phyloP scores from a whole-genome alignment of 1,140 invertebrate species.

The Onthophagus taurus region DNA sequence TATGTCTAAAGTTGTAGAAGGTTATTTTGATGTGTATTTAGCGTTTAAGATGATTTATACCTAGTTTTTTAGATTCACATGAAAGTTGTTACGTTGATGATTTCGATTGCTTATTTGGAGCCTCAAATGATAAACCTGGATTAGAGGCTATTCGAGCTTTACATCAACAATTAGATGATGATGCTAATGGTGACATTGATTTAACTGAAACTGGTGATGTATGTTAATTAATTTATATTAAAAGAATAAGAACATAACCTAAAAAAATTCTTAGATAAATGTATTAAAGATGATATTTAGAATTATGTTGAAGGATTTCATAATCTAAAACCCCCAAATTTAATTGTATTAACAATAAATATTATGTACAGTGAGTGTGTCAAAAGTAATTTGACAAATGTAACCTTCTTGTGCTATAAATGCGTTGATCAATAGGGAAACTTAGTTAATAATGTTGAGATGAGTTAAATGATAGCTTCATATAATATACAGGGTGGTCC shows the following conservation, averaged over 20 bases:
- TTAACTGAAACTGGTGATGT: conserved; percentile 92
- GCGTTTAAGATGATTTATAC: conserved; percentile 9
- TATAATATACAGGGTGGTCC: no score
- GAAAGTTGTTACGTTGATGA: conserved; percentile 52
- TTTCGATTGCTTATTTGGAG: conserved; percentile 57
- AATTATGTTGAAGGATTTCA: no score
- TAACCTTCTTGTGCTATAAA: no score
- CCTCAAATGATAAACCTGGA: conserved; percentile 65
- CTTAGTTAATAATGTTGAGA: no score
- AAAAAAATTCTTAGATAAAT: not conserved
- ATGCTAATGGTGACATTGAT: conserved; percentile 90
- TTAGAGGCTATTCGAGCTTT: conserved; percentile 81
- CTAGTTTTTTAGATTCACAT: conserved; percentile 27
- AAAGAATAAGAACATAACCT: not conserved
- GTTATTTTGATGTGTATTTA: conserved; percentile 30
- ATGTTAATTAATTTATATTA: conserved; percentile 35
- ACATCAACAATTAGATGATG: conserved; percentile 85
- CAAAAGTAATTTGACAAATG: no score
- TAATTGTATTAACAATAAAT: no score
- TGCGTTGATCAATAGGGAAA: no score
- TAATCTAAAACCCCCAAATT: no score
- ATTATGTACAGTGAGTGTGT: no score
- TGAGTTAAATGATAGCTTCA: no score
- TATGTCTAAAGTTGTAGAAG: conserved; percentile 39
- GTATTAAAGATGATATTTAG: no score